Percentiles rank a stretch among this genome's conserved stretches.
Conservation (phyloP, 2,797 vertebrate genomes). For the Pterois miles region DNA sequence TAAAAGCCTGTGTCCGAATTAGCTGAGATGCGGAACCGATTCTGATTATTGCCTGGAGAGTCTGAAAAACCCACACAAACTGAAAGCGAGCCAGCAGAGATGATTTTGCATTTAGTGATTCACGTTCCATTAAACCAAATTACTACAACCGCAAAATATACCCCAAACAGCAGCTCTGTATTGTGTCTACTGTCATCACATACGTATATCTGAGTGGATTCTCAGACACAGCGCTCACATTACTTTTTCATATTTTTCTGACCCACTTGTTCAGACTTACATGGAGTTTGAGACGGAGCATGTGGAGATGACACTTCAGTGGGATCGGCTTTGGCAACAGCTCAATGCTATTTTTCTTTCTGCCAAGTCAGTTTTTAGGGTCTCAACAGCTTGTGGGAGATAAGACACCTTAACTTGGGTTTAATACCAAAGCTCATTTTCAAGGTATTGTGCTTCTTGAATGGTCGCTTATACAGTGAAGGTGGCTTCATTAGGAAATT, state of each 20-base stretch:
- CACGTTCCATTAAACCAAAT: conserved; percentile 47
- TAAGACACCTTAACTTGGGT: conserved; percentile 73
- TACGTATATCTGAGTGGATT: conserved; percentile 19
- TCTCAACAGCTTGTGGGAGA: conserved; percentile 71
- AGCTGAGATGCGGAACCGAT: conserved; percentile 2
- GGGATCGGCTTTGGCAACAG: conserved; percentile 68
- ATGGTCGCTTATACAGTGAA: conserved; percentile 45
- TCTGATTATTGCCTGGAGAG: conserved; percentile 26
- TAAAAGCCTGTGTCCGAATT: neutral
- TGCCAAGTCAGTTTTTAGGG: conserved; percentile 74
- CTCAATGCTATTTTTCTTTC: conserved; percentile 60
- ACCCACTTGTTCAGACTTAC: conserved; percentile 78
- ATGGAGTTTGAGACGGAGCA: conserved; percentile 47
- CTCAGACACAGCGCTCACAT: conserved; percentile 43
- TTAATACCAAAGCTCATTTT: conserved; percentile 77
- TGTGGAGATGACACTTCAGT: conserved; percentile 49
- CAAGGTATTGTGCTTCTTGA: conserved; percentile 66
- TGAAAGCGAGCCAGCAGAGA: conserved; percentile 13
- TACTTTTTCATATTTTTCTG: conserved; percentile 79
- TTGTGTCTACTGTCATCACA: conserved; percentile 22
- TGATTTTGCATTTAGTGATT: conserved; percentile 35
- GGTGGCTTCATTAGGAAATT: conserved; percentile 52
- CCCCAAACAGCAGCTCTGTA: conserved; percentile 13
- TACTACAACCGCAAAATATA: conserved; percentile 33
- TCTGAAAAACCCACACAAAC: conserved; percentile 25